A percentile compares a stretch with the other conserved stretches of the same genome.
phyloP scores from a whole-genome alignment of 2,797 vertebrate genomes.

The Melanitta fusca region DNA sequence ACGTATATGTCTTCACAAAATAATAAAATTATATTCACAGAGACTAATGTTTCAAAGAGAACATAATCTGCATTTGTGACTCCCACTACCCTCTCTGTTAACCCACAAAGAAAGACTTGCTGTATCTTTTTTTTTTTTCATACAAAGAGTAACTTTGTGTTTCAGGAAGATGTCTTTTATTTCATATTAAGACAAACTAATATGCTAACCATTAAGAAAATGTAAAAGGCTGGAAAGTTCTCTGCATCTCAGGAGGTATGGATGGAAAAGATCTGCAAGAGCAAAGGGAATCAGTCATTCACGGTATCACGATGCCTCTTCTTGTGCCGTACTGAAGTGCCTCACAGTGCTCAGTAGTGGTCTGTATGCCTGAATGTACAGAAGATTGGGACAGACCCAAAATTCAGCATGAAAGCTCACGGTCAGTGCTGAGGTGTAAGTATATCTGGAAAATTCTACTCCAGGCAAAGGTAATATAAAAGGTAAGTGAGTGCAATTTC shows the following conservation, averaged over 20 bases:
- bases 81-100: background rate
- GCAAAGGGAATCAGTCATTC: background rate
- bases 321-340: background rate
- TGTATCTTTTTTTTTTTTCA: background rate
- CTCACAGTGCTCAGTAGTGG: background rate
- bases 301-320: fast-evolving
- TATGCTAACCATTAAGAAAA: background rate
- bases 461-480: background rate
- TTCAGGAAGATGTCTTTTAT: background rate
- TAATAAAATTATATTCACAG: background rate
- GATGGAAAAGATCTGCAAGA: background rate
- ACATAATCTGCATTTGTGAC: background rate
- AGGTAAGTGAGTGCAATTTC: background rate
- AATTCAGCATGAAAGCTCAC: background rate
- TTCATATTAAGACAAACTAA: background rate
- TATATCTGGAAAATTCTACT: background rate
- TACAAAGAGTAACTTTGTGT: background rate
- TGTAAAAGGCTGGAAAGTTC: background rate
- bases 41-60: background rate
- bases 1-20: background rate
- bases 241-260: background rate
- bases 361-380: background rate
- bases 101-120: background rate
- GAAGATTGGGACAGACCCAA: background rate
- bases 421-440: background rate